Base-by-base conservation (phyloP, 2,888 invertebrate species). In the Polymixis lichenea region DNA sequence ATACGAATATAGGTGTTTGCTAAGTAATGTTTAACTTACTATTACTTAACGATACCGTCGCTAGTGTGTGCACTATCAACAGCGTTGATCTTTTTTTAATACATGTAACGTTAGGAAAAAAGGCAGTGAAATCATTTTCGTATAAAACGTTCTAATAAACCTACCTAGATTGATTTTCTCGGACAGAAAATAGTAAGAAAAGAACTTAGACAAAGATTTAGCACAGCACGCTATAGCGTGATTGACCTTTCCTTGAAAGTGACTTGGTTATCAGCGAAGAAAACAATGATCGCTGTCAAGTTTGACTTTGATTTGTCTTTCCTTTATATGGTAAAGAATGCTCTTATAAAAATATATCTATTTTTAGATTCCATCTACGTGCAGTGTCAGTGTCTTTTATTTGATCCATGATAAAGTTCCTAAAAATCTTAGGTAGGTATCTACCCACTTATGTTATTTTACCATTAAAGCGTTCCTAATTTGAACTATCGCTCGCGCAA, bases 1-100 rank as follows among this genome's bases (percentile, higher is more conserved):
- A 91, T 91, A 89, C 85, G 89, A 89, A 88, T 88, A 85, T 62
- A 73, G 74, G 43, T 86, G 86, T 90, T 87, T 88, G 87, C 80
- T 75, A 86, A 83, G 86, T 86, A 86, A 86, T 88, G 86, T 86
- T 86, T 86, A 85, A 89, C 78, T 32, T 84, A 82, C 82, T 88
- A 86, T 90, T 88, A 89, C 87, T 87, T 87, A 86, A 89, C 84
- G 85, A 85, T 88, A 90, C 83, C 85, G 77, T 60, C 25, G 38
- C 43, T 74, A 75, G 56, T 77, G 56, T 72, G 69, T 68, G 55
- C 38, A 75, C 74, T 87, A 87, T 85, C 79, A 79, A 73, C 77
- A 77, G 8, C 72, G 62, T 74, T 66, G 76, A 71, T 87, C 58
- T 82, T 82, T 88, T 83, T 88, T 77, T 65, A 78, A 75, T 68